Evolutionary conservation across 2,113 vertebrate species (phyloP), one percentile per base, ranked within the genome.

Genomic region (Muntiacus reevesi): DNA sequence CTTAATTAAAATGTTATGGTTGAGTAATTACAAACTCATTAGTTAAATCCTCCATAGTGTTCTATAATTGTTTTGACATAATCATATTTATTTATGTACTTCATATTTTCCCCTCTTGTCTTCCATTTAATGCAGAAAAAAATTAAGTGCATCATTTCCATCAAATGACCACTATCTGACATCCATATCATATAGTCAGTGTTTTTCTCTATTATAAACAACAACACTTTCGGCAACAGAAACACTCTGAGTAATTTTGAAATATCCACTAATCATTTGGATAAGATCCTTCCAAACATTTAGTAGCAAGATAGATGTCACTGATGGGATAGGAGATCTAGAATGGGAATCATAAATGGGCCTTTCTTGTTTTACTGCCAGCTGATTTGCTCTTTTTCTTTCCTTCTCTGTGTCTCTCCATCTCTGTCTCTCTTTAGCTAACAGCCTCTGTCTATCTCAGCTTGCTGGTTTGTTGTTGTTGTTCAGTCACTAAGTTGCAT

Each of bases 11-110:
- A 98, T 95, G 19, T 67, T 97, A 98, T 98, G 89, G 96, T 97
- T 82, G 90, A 92, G 28, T 98, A 97, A 98, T 98, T 98, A 97
- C 6, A 92, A 88, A 97, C 97, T 98, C 94, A 98, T 98, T 98
- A 98, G 88, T 83, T 97, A 95, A 96, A 97, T 95, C 71, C 95
- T 97, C 79, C 91, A 87, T 82, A 96, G 88, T 96, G 74, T 97
- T 96, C 87, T n/a, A 36, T 96, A 98, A 98, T 97, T 97, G 81
- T 94, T 97, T 98, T 98, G 88, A 97, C 98, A 95, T 97, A 97
- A 87, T 89, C 7, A 19, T 89, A 88, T 95, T 93, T 95, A 89
- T 89, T 93, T 95, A 76, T 86, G 60, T 45, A 55, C 15, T 88
- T 93, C 17, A 33, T 64, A 83, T 89, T 27, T 78, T 5, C 43